Percentiles rank a stretch among this genome's conserved stretches.
These are phyloP conservation scores for Amphibalanus amphitrite DNA, from an alignment of 1,140 invertebrate species.

Conservation along the genomic window DNA sequence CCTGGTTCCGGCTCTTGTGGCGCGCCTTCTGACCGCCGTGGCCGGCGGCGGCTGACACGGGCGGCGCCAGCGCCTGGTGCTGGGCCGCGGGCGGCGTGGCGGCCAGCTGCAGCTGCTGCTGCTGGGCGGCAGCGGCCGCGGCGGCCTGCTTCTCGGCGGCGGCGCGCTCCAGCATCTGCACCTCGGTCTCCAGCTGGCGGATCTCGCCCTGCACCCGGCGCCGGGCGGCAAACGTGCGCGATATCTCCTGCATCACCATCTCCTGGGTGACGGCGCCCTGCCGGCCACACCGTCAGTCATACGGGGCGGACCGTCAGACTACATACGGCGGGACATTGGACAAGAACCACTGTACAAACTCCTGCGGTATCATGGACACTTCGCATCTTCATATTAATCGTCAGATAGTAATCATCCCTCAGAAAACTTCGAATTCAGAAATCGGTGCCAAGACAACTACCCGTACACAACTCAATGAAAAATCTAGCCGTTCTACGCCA, in stretches of 20 bases:
- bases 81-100: background rate
- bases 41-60: conserved; percentile 3
- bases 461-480: too few relatives aligned
- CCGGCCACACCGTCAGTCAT: too few relatives aligned
- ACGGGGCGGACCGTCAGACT: too few relatives aligned
- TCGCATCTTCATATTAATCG: too few relatives aligned
- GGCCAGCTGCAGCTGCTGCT: background rate
- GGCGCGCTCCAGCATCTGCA: conserved; percentile 48
- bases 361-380: too few relatives aligned
- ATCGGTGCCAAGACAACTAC: too few relatives aligned
- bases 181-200: conserved; percentile 50
- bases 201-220: conserved; percentile 64
- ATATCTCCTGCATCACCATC: conserved; percentile 66
- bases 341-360: too few relatives aligned
- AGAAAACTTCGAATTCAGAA: too few relatives aligned
- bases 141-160: conserved; percentile 31
- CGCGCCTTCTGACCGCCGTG: conserved; percentile 15
- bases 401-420: too few relatives aligned
- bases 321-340: too few relatives aligned
- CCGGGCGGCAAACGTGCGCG: conserved; percentile 53
- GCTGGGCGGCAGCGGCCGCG: conserved; percentile 1
- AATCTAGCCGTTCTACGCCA: too few relatives aligned
- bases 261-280: conserved; percentile 33
- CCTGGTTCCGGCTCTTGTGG: conserved; percentile 50
- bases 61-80: conserved; percentile 6